Conservation (phyloP, 2,113 vertebrate species). For the Camelus dromedarius region DNA sequence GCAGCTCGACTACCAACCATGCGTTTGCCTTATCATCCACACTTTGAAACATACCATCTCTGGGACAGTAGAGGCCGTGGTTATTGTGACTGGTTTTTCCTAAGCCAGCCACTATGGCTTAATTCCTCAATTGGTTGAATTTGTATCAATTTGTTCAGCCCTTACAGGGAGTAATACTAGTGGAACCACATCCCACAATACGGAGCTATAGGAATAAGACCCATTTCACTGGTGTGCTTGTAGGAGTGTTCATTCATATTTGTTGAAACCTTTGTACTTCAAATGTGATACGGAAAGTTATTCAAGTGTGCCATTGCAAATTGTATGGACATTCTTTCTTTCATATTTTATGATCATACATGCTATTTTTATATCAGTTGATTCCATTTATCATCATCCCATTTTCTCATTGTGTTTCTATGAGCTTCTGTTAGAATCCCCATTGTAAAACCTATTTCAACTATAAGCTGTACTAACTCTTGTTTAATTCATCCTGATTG, state of each 20-base stretch:
- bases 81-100: background rate
- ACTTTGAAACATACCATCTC: background rate
- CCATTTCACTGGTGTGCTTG: background rate
- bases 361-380: background rate
- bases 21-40: background rate
- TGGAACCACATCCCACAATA: background rate
- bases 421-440: conserved; percentile 11
- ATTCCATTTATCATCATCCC: conserved; percentile 52
- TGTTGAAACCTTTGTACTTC: conserved; percentile 32
- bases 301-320: background rate
- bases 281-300: background rate
- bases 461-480: conserved; percentile 15
- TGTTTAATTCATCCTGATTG: conserved; percentile 49
- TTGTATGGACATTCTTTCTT: conserved; percentile 7
- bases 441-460: conserved; percentile 36
- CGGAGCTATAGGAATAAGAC: too few species aligned
- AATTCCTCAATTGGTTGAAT: background rate
- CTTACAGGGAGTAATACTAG: background rate
- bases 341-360: background rate
- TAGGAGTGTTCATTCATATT: conserved; percentile 3
- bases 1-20: background rate
- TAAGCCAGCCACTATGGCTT: background rate
- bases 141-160: background rate
- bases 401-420: background rate
- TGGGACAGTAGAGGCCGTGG: background rate